Conservation (phyloP, 1,140 invertebrate genomes). For the Drosophila punjabiensis region DNA sequence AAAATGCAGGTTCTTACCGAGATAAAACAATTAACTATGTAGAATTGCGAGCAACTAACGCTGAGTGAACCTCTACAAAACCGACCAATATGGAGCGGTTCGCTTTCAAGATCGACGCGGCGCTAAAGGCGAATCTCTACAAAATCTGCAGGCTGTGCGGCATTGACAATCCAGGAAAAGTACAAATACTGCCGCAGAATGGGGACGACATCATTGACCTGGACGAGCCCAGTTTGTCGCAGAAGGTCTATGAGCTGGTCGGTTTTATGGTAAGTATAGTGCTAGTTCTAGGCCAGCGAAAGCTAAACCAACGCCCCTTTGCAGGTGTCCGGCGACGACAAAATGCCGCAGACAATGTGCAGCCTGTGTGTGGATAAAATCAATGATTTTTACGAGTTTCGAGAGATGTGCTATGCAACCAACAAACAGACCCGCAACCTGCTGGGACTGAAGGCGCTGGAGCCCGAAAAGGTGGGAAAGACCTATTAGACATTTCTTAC, state of each 20-base stretch:
- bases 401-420: slow-evolving; percentile 87
- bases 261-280: slow-evolving; percentile 64
- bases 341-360: slow-evolving; percentile 88
- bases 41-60: neutral
- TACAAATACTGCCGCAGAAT: slow-evolving; percentile 56
- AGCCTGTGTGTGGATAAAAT: slow-evolving; percentile 87
- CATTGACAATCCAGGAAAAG: slow-evolving; percentile 81
- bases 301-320: slow-evolving; percentile 27
- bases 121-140: slow-evolving; percentile 76
- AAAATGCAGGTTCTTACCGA: slow-evolving; percentile 34
- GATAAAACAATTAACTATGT: slow-evolving; percentile 46
- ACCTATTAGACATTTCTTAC: neutral
- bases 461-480: slow-evolving; percentile 54
- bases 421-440: slow-evolving; percentile 86
- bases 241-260: slow-evolving; percentile 73
- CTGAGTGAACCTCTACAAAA: neutral
- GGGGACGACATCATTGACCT: slow-evolving; percentile 54
- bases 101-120: slow-evolving; percentile 82
- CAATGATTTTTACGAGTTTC: slow-evolving; percentile 88
- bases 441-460: slow-evolving; percentile 83
- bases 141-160: slow-evolving; percentile 84
- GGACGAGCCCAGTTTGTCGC: slow-evolving; percentile 71
- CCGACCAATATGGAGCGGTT: slow-evolving; percentile 75
- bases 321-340: slow-evolving; percentile 86
- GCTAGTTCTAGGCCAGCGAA: fast-evolving